These are phyloP conservation scores for Rhizomys pruinosus DNA, from an alignment of 2,113 vertebrate species.

Conservation along the genomic window DNA sequence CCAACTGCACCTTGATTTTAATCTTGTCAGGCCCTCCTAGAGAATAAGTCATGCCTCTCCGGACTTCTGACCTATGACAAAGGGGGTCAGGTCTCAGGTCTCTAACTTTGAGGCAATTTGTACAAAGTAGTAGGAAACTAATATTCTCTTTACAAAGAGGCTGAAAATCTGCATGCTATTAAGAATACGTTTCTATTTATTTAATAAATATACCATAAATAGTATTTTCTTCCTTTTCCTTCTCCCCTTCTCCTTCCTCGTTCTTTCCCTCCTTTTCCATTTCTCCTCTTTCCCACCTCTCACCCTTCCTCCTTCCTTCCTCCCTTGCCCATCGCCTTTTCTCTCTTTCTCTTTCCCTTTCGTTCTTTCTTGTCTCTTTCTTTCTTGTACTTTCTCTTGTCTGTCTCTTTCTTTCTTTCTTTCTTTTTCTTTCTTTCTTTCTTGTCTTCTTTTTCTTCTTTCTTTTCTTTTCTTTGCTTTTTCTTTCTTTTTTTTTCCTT, in stretches of 20 bases:
- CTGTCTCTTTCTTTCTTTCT: background rate
- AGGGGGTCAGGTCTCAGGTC: background rate
- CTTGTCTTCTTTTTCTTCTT: too few species aligned
- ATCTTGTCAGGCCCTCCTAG: background rate
- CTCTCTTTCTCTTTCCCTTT: too few species aligned
- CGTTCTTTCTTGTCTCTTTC: background rate
- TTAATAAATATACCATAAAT: background rate
- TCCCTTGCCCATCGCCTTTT: too few species aligned
- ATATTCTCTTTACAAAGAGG: background rate
- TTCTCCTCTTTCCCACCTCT: too few species aligned
- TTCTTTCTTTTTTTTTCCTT: too few species aligned
- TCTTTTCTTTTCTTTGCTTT: too few species aligned
- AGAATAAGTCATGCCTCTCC: background rate
- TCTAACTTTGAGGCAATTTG: background rate
- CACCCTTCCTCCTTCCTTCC: too few species aligned
- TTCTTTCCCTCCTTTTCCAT: rapidly evolving
- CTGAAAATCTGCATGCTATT: background rate
- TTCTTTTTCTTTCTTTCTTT: background rate
- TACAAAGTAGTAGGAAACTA: background rate
- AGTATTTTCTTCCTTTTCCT: background rate
- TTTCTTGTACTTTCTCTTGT: background rate
- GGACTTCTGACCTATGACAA: background rate
- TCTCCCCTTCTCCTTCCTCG: background rate
- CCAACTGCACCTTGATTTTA: background rate
- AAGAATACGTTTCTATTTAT: background rate